A percentile compares a stretch with the other conserved stretches of the same genome.
These are phyloP conservation scores for Schizothorax lantsangensis DNA, from an alignment of 2,797 vertebrate genomes.

Conservation along the genomic window DNA sequence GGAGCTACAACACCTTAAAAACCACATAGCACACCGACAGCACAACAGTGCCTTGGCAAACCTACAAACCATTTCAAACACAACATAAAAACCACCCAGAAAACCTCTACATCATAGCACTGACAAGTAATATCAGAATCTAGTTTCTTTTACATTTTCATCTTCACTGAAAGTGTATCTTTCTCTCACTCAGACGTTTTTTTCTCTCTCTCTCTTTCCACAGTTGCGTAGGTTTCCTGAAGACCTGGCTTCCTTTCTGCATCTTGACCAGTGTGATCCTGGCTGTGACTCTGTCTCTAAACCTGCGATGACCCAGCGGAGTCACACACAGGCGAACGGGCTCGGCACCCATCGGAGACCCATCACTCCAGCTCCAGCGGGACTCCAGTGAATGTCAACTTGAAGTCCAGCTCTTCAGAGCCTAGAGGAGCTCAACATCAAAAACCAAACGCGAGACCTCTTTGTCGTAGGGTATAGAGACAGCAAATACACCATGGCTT, in stretches of 20 bases:
- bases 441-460: constrained; percentile 44
- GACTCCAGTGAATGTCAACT: constrained; percentile 41
- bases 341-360: constrained; percentile 21
- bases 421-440: constrained; percentile 26
- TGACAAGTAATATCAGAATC: not conserved
- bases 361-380: constrained; percentile 15
- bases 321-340: not conserved
- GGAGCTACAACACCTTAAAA: not conserved
- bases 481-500: constrained; percentile 43
- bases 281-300: constrained; percentile 82
- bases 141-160: not conserved
- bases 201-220: not conserved
- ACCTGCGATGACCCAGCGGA: constrained; percentile 84
- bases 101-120: not conserved
- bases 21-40: not conserved
- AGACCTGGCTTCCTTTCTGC: constrained; percentile 94
- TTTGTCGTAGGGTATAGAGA: constrained; percentile 47
- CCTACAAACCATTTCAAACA: not conserved
- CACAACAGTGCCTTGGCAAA: not conserved
- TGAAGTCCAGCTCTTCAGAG: constrained; percentile 40
- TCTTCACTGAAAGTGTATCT: not conserved
- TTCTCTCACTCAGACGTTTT: too few relatives aligned
- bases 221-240: constrained; percentile 90
- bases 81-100: not conserved
- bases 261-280: constrained; percentile 84